Base-by-base conservation (phyloP, 2,113 vertebrate genomes). In the Neomonachus schauinslandi region DNA sequence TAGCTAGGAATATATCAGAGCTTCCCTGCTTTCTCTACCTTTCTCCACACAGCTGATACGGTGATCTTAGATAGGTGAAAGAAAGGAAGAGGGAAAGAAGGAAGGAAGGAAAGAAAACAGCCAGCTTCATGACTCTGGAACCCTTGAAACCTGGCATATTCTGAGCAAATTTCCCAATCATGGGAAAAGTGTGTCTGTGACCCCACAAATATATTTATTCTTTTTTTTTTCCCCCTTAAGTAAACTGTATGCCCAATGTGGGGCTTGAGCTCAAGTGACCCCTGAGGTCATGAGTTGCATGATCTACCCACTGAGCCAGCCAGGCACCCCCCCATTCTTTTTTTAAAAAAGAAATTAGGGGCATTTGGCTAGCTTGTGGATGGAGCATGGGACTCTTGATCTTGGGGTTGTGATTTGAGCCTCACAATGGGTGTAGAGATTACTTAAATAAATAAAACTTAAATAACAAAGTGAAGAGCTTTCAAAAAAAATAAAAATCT, bases 81-180 rank as follows among this genome's bases (percentile, higher is more conserved):
- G 42, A 8, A 5, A 80, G 63, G 39, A 19, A n/a, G 46, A 19
- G 4, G 24, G 26, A 8, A 1, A 19, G 80, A 59, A 5, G 16
- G 22, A 36, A 28, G 14, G 49, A 55, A 59, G 16, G 26, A n/a
- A 61, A n/a, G 12, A 22, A 36, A n/a, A 36, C 3, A 69, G 36
- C 51, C 39, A 53, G 42, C 14, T 22, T 94, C 28, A 53, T 80
- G 80, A 72, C n/a, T 86, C 91, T 96, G n/a, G 81, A 94, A 72
- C 33, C 31, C 65, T 74, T 80, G 53, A 94, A 80, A 96, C 22
- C 22, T 80, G 42, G n/a, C 12, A 55, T 18, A 79, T 85, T 90
- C 16, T 12, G 85, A 36, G 63, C 39, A 86, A 81, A 72, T 72
- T 81, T 94, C 53, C 53, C 18, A 55, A 49, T 91, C n/a, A 36